Percentiles rank a stretch among this genome's conserved stretches.
Conservation (phyloP, 2,113 vertebrate genomes). For the Cynopterus brachyotis region DNA sequence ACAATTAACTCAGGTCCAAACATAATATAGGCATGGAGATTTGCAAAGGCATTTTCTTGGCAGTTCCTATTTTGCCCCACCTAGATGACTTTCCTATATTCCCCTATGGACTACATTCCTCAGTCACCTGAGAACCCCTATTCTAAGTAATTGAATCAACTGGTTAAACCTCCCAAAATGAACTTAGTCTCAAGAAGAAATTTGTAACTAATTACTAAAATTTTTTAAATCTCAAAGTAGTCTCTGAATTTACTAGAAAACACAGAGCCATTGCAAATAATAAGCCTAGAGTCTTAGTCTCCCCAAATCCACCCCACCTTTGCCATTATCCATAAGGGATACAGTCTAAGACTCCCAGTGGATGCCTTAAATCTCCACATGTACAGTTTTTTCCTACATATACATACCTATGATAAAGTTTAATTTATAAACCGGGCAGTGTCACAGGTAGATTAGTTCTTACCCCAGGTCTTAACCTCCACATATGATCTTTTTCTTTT, state of each 20-base stretch:
- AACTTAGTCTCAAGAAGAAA: slow-evolving; percentile 33
- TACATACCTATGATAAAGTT: background rate
- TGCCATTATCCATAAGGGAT: background rate
- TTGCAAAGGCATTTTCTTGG: background rate
- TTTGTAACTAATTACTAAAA: background rate
- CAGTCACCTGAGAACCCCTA: background rate
- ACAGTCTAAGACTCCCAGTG: background rate
- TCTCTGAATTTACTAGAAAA: slow-evolving; percentile 38
- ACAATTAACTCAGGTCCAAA: background rate
- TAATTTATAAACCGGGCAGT: background rate
- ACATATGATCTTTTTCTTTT: background rate
- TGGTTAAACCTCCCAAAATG: background rate
- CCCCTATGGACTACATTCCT: background rate
- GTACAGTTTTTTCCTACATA: background rate
- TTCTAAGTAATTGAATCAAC: background rate
- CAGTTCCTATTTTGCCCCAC: background rate
- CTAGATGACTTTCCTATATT: slow-evolving; percentile 1
- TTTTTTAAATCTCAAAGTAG: background rate
- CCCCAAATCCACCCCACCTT: too few species aligned
- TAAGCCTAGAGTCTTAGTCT: background rate
- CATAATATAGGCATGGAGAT: background rate
- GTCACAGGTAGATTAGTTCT: background rate
- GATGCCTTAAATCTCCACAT: too few species aligned
- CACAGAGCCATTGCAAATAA: background rate
- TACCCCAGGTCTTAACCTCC: background rate